Base-by-base conservation (phyloP, 2,113 vertebrate species). In the Atlantisia rogersi region DNA sequence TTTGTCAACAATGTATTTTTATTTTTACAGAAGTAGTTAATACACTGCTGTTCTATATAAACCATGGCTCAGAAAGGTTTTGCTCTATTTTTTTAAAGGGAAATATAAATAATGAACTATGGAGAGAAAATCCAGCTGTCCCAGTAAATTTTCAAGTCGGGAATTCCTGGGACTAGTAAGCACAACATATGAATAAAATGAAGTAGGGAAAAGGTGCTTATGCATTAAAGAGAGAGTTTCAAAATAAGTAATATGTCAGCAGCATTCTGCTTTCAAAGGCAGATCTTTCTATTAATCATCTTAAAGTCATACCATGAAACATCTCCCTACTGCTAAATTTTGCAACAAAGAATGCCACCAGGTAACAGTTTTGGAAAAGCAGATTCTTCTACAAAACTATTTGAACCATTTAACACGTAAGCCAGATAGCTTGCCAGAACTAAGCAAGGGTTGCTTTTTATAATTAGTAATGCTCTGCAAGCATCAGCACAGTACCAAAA, bases 381-480 rank as follows among this genome's bases (percentile, higher is more conserved):
- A 15, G 5, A 9, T 15, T 68, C 26, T 68, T 64, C 67, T 62
- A n/a, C 20, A 46, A 28, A 92, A 82, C 50, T 35, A 5, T 76
- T 75, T 42, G 29, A 87, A 68, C 73, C 46, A 64, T 44, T 81
- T 60, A 90, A 82, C 39, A 37, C 52, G 69, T 42, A 76, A 65
- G 71, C 63, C 50, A 67, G 56, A 82, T 15, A 73, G 29, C 68
- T 63, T 59, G 60, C 48, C 74, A 95, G 73, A 89, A 44, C 52
- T 68, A 69, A 25, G 73, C 68, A 80, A 88, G 91, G 74, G 65
- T 75, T 86, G 88, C 82, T 96, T 84, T 78, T 95, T 77, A 78
- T 94, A 96, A 96, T 97, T 94, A 97, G 92, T 56, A 96, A 96
- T 68, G 70, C n/a, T 59, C 40, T 37, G 58, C 25, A 93, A 93